These are phyloP conservation scores for Acropternis orthonyx DNA, from an alignment of 2,797 vertebrate species.

Conservation along the genomic window DNA sequence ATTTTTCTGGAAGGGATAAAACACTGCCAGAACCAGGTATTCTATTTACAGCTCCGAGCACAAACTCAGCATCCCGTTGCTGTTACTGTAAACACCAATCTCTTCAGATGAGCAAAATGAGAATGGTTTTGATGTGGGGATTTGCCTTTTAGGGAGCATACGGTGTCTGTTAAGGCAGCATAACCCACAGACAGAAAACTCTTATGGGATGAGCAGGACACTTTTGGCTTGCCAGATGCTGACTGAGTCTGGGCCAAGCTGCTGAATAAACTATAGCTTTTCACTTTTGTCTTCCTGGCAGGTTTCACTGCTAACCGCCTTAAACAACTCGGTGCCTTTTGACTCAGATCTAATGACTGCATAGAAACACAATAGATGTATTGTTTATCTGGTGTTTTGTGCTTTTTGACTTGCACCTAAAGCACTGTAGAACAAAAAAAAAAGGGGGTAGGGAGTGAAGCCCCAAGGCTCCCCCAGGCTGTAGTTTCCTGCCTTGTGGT, in stretches of 20 bases:
- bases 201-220: background rate
- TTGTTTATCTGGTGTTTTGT: background rate
- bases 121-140: background rate
- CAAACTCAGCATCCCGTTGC: background rate
- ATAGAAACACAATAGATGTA: background rate
- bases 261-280: background rate
- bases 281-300: background rate
- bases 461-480: background rate
- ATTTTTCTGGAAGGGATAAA: conserved; percentile 28
- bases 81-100: background rate
- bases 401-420: background rate
- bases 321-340: background rate
- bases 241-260: background rate
- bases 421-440: background rate
- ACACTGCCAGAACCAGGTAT: background rate
- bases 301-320: background rate
- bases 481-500: background rate
- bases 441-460: background rate
- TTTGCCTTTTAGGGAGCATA: conserved; percentile 3
- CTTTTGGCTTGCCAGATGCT: background rate
- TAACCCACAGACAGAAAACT: background rate
- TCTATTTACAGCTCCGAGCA: background rate
- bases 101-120: background rate
- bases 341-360: background rate
- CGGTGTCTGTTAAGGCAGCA: background rate